These are phyloP conservation scores for Scortum barcoo DNA, from an alignment of 2,113 vertebrate species.

Conservation along the genomic window DNA sequence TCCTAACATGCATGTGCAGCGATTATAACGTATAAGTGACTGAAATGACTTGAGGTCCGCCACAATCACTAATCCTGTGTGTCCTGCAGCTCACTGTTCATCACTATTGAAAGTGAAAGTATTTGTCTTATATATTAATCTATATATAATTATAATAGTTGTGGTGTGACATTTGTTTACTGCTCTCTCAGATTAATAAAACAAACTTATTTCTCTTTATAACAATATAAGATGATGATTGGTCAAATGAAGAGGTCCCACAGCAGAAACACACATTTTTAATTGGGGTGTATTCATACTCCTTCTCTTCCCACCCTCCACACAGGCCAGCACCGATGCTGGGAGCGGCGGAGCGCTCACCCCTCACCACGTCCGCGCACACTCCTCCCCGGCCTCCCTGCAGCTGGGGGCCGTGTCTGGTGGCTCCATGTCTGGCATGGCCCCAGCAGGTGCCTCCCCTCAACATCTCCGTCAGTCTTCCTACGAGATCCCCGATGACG, in stretches of 20 bases:
- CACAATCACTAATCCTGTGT: not conserved
- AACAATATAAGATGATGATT: not conserved
- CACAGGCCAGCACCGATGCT: slow-evolving; percentile 95
- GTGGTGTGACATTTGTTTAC: not conserved
- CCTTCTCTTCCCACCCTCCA: slow-evolving; percentile 1
- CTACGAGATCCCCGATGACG: slow-evolving; percentile 96
- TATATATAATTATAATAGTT: not conserved
- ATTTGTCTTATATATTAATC: not conserved
- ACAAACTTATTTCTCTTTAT: not conserved
- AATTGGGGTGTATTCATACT: not conserved
- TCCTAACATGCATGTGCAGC: not conserved
- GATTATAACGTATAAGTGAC: not conserved
- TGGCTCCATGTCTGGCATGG: slow-evolving; percentile 87
- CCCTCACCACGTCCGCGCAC: slow-evolving; percentile 95
- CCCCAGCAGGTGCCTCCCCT: slow-evolving; percentile 85
- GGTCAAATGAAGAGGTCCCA: not conserved
- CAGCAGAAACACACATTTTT: not conserved
- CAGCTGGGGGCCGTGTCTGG: slow-evolving; percentile 91
- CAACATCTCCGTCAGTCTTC: slow-evolving; percentile 98
- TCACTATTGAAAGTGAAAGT: not conserved
- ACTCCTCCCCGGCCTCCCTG: slow-evolving; percentile 97
- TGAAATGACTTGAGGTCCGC: not conserved
- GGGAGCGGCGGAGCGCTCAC: slow-evolving; percentile 91
- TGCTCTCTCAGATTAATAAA: too few relatives aligned
- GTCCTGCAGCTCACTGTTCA: too few relatives aligned